Evolutionary conservation across 2,113 vertebrate species (phyloP), one percentile per base, ranked within the genome.

Genomic region (Alethe castanea): DNA sequence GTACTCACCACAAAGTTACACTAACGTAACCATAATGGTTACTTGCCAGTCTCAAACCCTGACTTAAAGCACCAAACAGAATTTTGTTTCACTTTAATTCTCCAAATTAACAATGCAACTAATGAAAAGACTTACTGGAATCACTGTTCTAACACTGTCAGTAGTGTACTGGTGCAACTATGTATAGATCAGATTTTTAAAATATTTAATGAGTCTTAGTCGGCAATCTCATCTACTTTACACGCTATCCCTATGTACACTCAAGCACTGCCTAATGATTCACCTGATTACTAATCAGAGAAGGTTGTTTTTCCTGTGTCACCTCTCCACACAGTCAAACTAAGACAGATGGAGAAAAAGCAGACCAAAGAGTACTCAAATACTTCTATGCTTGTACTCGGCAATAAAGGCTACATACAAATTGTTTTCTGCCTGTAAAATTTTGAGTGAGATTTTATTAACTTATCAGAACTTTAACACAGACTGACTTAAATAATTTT

Each of bases 191-290:
- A 50, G 44, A 59, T 14, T 66, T 35, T 70, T 11, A 1, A 66
- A 74, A 76, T 35, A 40, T 5, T 2, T 45, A 22, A 24, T 15
- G 60, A 29, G 29, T 81, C 56, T 40, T 45, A 40, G 9, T 15
- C 60, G 86, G 47, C 29, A 54, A 38, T 38, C 13, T 91, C 35
- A 74, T 20, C 31, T 28, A n/a, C 44, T 26, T 53, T 44, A 22
- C 35, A 52, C 0, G 0, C 33, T 52, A 24, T 29, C 53, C 8
- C 35, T 56, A 31, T 2, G 24, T 54, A 84, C 16, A 26, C 7
- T n/a, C 36, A 54, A 59, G 23, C 8, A 1, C 19, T 3, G 1
- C 19, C 50, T 65, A 14, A 76, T 1, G 2, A 69, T 36, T 81
- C 53, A 72, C 16, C 8, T 16, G 2, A 88, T 20, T 50, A 61